phyloP scores from a whole-genome alignment of 2,797 vertebrate species.

The Myripristis murdjan region DNA sequence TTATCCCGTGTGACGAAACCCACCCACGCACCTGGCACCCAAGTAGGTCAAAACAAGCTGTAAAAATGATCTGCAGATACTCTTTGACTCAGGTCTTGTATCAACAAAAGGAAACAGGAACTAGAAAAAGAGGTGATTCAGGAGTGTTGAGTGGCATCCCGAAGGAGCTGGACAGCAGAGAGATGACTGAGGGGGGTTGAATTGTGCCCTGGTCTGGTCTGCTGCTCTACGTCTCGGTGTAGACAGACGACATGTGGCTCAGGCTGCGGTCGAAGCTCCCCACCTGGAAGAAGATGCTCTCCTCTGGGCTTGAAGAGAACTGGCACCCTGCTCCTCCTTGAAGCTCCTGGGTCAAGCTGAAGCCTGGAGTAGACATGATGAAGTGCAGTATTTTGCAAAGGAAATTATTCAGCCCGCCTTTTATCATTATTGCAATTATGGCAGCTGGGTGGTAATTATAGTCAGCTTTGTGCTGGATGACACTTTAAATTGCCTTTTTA shows the following conservation, averaged over 20 bases:
- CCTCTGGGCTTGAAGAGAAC: slow-evolving; percentile 88
- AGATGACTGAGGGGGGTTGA: slow-evolving; percentile 31
- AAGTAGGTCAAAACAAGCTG: slow-evolving; percentile 6
- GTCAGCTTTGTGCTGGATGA: background rate
- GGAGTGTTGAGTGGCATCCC: slow-evolving; percentile 16
- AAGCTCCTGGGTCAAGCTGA: slow-evolving; percentile 88
- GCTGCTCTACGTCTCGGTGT: slow-evolving; percentile 92
- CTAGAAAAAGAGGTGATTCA: slow-evolving; percentile 1
- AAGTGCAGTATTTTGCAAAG: slow-evolving; percentile 12
- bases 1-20: background rate
- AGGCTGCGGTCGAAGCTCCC: slow-evolving; percentile 95
- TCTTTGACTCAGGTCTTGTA: slow-evolving; percentile 12
- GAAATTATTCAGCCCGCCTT: background rate
- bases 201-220: slow-evolving; percentile 39
- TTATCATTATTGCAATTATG: background rate
- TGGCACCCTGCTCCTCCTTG: slow-evolving; percentile 87
- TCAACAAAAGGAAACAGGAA: slow-evolving; percentile 4
- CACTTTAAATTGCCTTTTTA: background rate
- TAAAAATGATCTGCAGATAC: background rate
- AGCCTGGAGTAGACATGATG: slow-evolving; percentile 83
- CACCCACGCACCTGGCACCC: slow-evolving; percentile 8
- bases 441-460: background rate
- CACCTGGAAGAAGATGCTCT: slow-evolving; percentile 94
- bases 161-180: slow-evolving; percentile 13
- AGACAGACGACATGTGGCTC: slow-evolving; percentile 95